phyloP scores from a whole-genome alignment of 1,140 invertebrate species.

The Uloborus diversus region DNA sequence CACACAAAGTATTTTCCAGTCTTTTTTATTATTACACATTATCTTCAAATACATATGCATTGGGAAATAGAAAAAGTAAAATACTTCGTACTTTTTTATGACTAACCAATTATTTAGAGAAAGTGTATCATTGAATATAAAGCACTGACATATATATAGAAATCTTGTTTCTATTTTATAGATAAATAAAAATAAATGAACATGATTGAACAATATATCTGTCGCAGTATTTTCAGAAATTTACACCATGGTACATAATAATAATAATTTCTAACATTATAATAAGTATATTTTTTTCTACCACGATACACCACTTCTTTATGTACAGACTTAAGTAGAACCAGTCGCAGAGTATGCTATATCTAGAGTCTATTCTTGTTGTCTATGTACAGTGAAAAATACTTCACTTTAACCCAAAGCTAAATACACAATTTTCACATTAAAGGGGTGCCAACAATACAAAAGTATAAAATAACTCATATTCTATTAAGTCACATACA shows the following conservation, averaged over 20 bases:
- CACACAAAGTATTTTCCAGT: too few species aligned
- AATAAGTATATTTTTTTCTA: conserved; percentile 8
- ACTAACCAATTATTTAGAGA: too few species aligned
- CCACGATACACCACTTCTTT: conserved; percentile 33
- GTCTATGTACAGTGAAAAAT: conserved; percentile 48
- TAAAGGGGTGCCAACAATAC: conserved; percentile 11
- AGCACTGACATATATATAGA: too few species aligned
- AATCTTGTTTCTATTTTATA: too few species aligned
- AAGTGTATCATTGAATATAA: too few species aligned
- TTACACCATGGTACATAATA: neutral
- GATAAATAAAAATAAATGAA: too few species aligned
- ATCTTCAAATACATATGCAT: too few species aligned
- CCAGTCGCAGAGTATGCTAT: neutral
- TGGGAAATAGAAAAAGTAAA: too few species aligned
- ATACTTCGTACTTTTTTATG: too few species aligned
- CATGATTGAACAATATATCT: too few species aligned
- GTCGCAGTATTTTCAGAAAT: conserved; percentile 3
- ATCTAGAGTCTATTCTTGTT: conserved; percentile 37
- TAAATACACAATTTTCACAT: conserved; percentile 21
- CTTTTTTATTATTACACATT: too few species aligned
- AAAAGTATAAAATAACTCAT: conserved; percentile 51
- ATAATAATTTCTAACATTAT: neutral
- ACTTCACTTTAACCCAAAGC: neutral
- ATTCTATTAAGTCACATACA: conserved; percentile 17
- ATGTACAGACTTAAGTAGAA: conserved; percentile 39